phyloP scores from a whole-genome alignment of 2,888 invertebrate species.

The Halocaridina rubra region DNA sequence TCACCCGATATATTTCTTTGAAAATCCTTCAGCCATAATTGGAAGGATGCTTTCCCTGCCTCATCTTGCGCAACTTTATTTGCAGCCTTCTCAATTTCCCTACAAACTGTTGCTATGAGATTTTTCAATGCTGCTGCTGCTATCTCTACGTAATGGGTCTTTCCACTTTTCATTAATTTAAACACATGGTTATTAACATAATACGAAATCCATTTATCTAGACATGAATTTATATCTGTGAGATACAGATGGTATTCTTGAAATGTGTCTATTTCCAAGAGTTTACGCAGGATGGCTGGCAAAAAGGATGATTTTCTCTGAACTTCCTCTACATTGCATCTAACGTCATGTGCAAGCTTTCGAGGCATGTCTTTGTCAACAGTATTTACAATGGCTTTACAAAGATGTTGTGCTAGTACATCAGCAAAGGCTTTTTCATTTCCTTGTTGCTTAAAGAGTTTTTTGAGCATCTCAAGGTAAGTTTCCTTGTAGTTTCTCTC shows the following conservation, averaged over 20 bases:
- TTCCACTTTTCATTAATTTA: background rate
- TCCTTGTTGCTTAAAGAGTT: background rate
- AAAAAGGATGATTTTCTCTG: background rate
- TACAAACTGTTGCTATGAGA: background rate
- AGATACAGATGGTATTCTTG: background rate
- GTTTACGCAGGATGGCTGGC: background rate
- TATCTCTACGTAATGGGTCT: background rate
- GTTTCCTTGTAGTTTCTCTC: background rate
- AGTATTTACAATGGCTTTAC: background rate
- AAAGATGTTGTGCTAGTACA: background rate
- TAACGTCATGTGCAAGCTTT: background rate
- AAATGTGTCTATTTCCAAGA: background rate
- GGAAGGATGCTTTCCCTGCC: no score
- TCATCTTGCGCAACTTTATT: no score
- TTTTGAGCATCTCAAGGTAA: background rate
- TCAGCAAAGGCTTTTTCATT: background rate
- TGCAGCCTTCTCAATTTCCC: background rate
- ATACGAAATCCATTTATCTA: background rate
- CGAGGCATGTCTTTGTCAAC: background rate
- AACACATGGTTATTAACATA: background rate
- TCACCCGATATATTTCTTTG: background rate
- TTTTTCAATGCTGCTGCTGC: background rate
- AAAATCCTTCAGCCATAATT: background rate
- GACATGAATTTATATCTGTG: background rate
- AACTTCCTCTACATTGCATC: background rate